A percentile compares a stretch with the other conserved stretches of the same genome.
Conservation (phyloP, 2,797 vertebrate genomes). For the Pseudochaenichthys georgianus region DNA sequence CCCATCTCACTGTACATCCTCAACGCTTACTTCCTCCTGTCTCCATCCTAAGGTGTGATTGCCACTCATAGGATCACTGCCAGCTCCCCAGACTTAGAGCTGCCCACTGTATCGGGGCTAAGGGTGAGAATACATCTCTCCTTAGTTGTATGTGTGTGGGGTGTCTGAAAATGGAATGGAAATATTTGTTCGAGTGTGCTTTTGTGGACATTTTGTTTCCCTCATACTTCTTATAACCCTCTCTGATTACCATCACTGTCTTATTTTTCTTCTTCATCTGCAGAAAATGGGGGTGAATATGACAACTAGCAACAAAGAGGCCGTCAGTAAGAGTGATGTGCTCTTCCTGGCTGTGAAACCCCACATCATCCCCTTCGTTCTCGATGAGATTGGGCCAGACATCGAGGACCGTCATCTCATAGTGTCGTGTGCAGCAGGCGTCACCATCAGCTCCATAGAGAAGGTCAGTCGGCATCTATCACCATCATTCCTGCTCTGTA, state of each 20-base stretch:
- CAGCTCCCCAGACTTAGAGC: slow-evolving; percentile 92
- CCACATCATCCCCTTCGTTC: slow-evolving; percentile 95
- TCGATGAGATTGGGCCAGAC: slow-evolving; percentile 94
- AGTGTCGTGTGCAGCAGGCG: slow-evolving; percentile 94
- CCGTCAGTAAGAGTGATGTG: slow-evolving; percentile 91
- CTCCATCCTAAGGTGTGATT: slow-evolving; percentile 83
- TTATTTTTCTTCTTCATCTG: slow-evolving; percentile 1
- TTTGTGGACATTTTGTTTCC: too few relatives aligned
- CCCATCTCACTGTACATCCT: not conserved
- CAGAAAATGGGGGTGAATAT: slow-evolving; percentile 93
- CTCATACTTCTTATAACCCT: not conserved
- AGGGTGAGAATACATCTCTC: slow-evolving; percentile 84
- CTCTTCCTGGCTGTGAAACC: slow-evolving; percentile 96
- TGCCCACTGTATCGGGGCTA: slow-evolving; percentile 89
- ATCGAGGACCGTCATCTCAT: slow-evolving; percentile 93
- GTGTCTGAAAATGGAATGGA: slow-evolving; percentile 13
- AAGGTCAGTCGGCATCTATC: slow-evolving; percentile 80
- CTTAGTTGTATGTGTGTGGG: not conserved
- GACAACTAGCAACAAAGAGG: slow-evolving; percentile 94
- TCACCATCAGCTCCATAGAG: slow-evolving; percentile 96
- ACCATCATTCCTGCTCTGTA: not conserved
- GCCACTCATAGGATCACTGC: slow-evolving; percentile 93
- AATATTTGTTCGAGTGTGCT: not conserved
- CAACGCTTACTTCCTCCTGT: slow-evolving; percentile 17
- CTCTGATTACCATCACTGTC: not conserved